Evolutionary conservation across 2,888 invertebrate genomes (phyloP).

Genomic region (Mesochorus sp.): DNA sequence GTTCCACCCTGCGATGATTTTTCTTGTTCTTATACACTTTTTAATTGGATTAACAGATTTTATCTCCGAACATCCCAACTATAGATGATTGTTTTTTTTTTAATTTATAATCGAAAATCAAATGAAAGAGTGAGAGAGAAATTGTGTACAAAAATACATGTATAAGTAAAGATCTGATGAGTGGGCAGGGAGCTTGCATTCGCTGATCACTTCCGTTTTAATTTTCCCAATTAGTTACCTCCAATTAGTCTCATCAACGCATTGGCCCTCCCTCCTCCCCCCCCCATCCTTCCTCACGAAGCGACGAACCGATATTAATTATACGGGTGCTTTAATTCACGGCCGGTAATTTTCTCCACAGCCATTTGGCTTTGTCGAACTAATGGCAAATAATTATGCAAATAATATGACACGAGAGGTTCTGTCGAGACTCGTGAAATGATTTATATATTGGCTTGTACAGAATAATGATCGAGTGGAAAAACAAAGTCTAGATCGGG

Average conservation of each 20-base stretch:
- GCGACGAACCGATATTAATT: constrained; percentile 21
- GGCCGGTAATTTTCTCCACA: constrained; percentile 28
- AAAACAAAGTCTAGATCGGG: no score
- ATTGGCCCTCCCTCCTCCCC: neutral
- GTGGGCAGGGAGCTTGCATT: neutral
- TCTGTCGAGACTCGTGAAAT: constrained; percentile 22
- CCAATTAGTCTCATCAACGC: constrained; percentile 37
- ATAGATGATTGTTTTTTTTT: no score
- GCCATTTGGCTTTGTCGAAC: constrained; percentile 21
- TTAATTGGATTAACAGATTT: no score
- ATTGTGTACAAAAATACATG: neutral
- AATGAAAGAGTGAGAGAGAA: no score
- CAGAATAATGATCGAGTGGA: no score
- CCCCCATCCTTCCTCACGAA: neutral
- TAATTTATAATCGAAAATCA: neutral
- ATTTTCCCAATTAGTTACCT: constrained; percentile 22
- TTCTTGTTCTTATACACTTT: no score
- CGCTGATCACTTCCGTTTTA: neutral
- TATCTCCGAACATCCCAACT: no score
- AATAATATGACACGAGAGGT: constrained; percentile 14
- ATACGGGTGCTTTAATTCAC: constrained; percentile 26
- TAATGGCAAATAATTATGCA: constrained; percentile 48
- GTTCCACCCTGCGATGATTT: no score
- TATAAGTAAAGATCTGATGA: neutral
- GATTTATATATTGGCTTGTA: no score